Conservation (phyloP, 2,797 vertebrate species). For the Peromyscus nudipes region DNA sequence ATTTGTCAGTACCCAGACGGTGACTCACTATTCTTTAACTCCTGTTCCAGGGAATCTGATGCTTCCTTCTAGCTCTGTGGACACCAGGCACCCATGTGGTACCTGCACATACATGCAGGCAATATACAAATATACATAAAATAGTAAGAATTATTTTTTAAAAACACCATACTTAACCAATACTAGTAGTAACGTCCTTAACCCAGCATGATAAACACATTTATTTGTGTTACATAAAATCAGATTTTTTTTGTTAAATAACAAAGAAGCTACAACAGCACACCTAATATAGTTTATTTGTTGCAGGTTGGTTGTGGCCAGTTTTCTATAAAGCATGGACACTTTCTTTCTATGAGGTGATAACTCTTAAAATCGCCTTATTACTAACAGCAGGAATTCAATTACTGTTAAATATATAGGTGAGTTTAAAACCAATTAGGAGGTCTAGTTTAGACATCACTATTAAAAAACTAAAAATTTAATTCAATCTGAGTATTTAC, state of each 20-base stretch:
- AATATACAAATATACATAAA: background rate
- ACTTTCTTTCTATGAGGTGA: conserved; percentile 45
- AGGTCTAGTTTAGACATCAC: conserved; percentile 23
- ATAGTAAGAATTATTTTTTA: background rate
- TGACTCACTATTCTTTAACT: background rate
- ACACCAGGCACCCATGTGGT: background rate
- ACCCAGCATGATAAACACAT: background rate
- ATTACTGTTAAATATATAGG: conserved; percentile 56
- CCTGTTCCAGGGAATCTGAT: background rate
- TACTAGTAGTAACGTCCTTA: no score
- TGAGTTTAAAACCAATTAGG: conserved; percentile 56
- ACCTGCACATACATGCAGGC: background rate
- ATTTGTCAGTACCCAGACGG: background rate
- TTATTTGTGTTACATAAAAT: conserved; percentile 42
- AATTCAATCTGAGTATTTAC: background rate
- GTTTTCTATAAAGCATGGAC: conserved; percentile 42
- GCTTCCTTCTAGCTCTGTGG: background rate
- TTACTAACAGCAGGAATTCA: conserved; percentile 45
- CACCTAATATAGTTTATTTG: background rate
- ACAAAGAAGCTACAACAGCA: background rate
- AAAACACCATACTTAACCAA: background rate
- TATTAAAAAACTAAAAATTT: conserved; percentile 23
- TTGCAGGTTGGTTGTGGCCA: background rate
- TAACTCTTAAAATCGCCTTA: conserved; percentile 58
- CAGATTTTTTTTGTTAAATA: conserved; percentile 45